Evolutionary conservation across 2,888 invertebrate species (phyloP), one percentile per base, ranked within the genome.

Genomic region (Balanococcus diminutus): DNA sequence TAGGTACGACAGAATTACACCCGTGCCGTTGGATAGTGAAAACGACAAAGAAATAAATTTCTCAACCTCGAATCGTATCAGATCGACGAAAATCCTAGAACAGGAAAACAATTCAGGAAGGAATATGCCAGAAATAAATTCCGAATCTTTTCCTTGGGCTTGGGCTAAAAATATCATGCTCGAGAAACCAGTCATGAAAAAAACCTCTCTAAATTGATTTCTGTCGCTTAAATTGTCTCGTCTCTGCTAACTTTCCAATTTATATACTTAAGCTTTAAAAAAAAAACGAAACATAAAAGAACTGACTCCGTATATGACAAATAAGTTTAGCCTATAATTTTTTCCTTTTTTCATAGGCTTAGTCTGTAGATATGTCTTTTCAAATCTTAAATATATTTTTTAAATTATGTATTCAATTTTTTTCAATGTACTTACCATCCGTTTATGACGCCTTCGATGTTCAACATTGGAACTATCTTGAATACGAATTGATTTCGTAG

Each of bases 381-480:
- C 19, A 72, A 46, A 11, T 31, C 46, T 22, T 56, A 86, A 51
- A 36, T 36, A 36, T 36, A 36, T 79, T 79, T 79, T 56, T 8
- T 67, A 51, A 67, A 46, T 31, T 39, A 85, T 14, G 39, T 39
- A 36, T 81, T 31, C n/a, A 1, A 25, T 28, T 46, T 46, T 81
- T 32, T 16, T 67, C 4, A 42, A 39, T 9, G n/a, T 16, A 92
- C 93, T 93, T 89, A 95, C 95, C 94, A 95, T 88, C 96, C 96
- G 90, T 95, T 95, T 90, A 96, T 93, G 87, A 96, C 96, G 1
- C 96, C 96, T 89, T 96, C 96, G 22, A 95, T 94, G 90, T 96
- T 96, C 88, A 96, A 92, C 96, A 96, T 96, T 6, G 96, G 96
- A 39, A 96, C 93, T 87, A 96, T 92, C 91, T 96, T 96, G 92